Percentiles rank a stretch among this genome's conserved stretches.
phyloP scores from a whole-genome alignment of 30 jellyfish, hydroid and myxozoan species.

The Hydra vulgaris region DNA sequence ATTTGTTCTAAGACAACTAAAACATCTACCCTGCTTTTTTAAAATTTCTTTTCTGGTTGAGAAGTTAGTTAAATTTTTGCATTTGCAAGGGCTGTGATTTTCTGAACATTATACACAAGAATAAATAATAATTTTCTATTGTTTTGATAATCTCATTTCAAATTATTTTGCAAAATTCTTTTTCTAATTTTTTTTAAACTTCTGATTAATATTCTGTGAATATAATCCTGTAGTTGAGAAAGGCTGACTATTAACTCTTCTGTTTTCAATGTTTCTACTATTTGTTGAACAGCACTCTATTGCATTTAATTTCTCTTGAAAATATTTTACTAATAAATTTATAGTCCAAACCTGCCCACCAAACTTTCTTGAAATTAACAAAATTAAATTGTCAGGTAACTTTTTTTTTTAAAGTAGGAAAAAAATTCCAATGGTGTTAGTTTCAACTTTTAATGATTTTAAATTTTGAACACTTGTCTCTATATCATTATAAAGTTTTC shows the following conservation, averaged over 20 bases:
- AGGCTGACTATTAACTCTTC: too few relatives aligned
- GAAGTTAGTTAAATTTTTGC: neutral
- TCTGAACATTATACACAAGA: neutral
- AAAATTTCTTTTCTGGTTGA: neutral
- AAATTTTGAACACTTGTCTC: conserved; percentile 7
- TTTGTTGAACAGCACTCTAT: neutral
- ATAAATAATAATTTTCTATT: neutral
- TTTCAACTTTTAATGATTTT: conserved; percentile 6
- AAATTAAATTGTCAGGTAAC: conserved; percentile 3
- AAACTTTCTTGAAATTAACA: neutral
- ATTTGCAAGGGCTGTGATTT: neutral
- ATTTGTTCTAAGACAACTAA: neutral
- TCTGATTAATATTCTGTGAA: too few relatives aligned
- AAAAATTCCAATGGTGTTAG: neutral
- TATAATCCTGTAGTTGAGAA: too few relatives aligned
- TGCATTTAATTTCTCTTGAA: neutral
- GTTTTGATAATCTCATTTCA: too few relatives aligned
- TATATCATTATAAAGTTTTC: conserved; percentile 1
- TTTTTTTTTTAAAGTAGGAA: neutral
- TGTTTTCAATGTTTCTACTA: too few relatives aligned
- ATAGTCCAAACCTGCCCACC: neutral
- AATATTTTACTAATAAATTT: neutral
- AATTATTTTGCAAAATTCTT: too few relatives aligned
- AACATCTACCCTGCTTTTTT: too few relatives aligned
- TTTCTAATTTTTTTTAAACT: neutral